Conservation (phyloP, 2,113 vertebrate species). For the Microtus montanus region DNA sequence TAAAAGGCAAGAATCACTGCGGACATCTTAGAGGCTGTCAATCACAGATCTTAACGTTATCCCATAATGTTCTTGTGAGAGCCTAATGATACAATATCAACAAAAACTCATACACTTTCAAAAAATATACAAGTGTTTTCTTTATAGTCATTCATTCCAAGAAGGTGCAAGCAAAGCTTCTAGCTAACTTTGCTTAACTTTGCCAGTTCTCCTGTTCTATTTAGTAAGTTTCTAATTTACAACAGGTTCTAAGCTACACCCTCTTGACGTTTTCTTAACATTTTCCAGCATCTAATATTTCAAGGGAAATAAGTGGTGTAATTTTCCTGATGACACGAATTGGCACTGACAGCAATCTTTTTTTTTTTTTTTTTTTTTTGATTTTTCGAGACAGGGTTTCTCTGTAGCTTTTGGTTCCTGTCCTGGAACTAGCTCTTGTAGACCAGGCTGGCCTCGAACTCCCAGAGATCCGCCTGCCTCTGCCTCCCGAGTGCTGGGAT, state of each 20-base stretch:
- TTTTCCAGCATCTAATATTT: conserved; percentile 44
- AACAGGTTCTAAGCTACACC: not conserved
- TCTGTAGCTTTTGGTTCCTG: too few species aligned
- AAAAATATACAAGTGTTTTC: not conserved
- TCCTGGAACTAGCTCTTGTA: too few species aligned
- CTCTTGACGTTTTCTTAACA: not conserved
- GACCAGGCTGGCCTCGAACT: too few species aligned
- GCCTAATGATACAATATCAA: not conserved
- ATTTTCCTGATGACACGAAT: conserved; percentile 60
- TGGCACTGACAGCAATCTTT: conserved; percentile 62
- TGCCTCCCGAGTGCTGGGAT: too few species aligned
- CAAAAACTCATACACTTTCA: conserved; percentile 8
- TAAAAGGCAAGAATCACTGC: not conserved
- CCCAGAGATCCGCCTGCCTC: too few species aligned
- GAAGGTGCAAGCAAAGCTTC: not conserved
- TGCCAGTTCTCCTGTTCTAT: conserved; percentile 5
- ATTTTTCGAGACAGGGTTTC: too few species aligned
- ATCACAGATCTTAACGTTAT: not conserved
- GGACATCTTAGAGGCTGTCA: not conserved
- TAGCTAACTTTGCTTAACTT: conserved; percentile 34
- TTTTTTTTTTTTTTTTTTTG: too few species aligned
- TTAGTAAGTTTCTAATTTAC: conserved; percentile 52
- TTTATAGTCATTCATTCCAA: conserved; percentile 34
- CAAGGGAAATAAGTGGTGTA: conserved; percentile 56
- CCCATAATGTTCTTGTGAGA: not conserved